A percentile compares a stretch with the other conserved stretches of the same genome.
These are phyloP conservation scores for Bradypodion ventrale DNA, from an alignment of 2,797 vertebrate genomes.

Conservation along the genomic window DNA sequence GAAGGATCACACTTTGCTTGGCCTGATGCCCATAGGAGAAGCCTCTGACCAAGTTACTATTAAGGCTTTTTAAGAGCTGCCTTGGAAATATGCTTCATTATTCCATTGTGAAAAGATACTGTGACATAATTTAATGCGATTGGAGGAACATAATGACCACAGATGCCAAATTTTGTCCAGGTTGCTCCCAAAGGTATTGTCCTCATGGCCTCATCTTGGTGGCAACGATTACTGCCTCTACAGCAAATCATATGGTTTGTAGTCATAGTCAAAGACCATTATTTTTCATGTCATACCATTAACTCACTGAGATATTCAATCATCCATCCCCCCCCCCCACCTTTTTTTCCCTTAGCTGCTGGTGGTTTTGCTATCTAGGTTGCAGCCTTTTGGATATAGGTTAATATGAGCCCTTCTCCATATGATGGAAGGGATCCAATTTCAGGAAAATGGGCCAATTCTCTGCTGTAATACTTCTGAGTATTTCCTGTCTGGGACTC, in stretches of 20 bases:
- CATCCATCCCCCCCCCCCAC: neutral
- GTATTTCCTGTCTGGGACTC: constrained; percentile 76
- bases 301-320: constrained; percentile 36
- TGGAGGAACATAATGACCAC: neutral
- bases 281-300: neutral
- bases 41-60: neutral
- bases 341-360: neutral
- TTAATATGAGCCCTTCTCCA: constrained; percentile 32
- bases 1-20: neutral
- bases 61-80: neutral
- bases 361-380: neutral
- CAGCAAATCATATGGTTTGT: neutral
- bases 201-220: neutral
- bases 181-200: no score
- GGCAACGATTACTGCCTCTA: neutral
- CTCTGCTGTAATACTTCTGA: constrained; percentile 70
- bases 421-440: constrained; percentile 64
- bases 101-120: neutral
- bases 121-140: neutral
- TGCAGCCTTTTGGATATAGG: constrained; percentile 17
- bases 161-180: neutral
- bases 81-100: neutral
- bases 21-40: neutral
- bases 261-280: no score
- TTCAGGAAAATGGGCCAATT: constrained; percentile 76